These are phyloP conservation scores for Tachypleus tridentatus DNA, from an alignment of 1,140 invertebrate species.

Conservation along the genomic window DNA sequence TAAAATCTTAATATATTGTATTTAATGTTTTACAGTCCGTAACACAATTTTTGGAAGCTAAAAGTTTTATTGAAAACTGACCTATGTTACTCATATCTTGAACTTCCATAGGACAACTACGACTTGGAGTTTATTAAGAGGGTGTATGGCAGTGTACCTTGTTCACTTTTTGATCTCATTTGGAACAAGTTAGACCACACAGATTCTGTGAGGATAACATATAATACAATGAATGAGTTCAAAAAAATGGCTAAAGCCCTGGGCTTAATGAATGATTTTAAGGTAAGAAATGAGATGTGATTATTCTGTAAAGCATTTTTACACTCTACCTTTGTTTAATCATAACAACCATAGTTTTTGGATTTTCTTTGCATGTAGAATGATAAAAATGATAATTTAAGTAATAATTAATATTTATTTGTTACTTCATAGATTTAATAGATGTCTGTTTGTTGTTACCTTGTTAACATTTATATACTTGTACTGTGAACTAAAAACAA, in stretches of 20 bases:
- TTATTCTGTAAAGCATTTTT: not conserved
- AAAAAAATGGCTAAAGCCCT: slow-evolving; percentile 71
- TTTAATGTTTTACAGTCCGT: too few species aligned
- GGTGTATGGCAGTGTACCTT: slow-evolving; percentile 63
- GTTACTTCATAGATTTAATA: too few species aligned
- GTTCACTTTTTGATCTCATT: slow-evolving; percentile 56
- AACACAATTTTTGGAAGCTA: too few species aligned
- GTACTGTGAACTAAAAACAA: too few species aligned
- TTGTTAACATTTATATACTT: too few species aligned
- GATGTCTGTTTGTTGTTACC: too few species aligned
- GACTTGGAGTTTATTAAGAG: slow-evolving; percentile 61
- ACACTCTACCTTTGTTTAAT: not conserved
- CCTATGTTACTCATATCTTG: slow-evolving; percentile 11
- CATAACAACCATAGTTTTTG: not conserved
- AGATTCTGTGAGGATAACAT: slow-evolving; percentile 62
- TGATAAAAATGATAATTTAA: not conserved
- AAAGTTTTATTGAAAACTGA: slow-evolving; percentile 4
- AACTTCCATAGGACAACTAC: slow-evolving; percentile 64
- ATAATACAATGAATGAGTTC: slow-evolving; percentile 66
- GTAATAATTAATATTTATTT: not conserved
- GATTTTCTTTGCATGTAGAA: not conserved
- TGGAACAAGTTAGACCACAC: slow-evolving; percentile 37
- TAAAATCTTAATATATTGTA: too few species aligned
- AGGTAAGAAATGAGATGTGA: slow-evolving; percentile 48
- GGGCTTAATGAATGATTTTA: slow-evolving; percentile 93